These are phyloP conservation scores for Litocranius walleri DNA, from an alignment of 2,113 vertebrate genomes.

Conservation along the genomic window DNA sequence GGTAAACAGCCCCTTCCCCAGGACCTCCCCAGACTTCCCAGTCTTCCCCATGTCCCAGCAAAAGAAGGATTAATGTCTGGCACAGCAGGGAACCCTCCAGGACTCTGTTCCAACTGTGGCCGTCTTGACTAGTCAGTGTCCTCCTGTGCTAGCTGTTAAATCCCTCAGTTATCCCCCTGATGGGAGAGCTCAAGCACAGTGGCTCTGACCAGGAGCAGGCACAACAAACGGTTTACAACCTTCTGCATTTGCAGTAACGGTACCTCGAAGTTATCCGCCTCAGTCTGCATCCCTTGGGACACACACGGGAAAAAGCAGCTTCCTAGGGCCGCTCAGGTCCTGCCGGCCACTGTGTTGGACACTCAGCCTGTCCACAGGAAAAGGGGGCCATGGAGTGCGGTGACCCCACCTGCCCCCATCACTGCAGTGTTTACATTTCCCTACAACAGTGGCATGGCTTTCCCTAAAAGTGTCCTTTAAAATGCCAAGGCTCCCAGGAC, in stretches of 20 bases:
- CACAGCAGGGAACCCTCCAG: background rate
- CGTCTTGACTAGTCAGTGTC: background rate
- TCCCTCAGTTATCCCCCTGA: background rate
- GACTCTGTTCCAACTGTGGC: background rate
- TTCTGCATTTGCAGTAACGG: background rate
- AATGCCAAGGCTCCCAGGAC: background rate
- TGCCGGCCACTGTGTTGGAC: background rate
- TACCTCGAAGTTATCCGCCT: background rate
- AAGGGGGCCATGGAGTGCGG: background rate
- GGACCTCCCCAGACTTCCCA: background rate
- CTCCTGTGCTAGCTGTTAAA: background rate
- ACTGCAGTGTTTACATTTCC: background rate
- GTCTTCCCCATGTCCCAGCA: background rate
- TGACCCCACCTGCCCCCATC: background rate
- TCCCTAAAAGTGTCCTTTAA: background rate
- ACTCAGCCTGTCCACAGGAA: background rate
- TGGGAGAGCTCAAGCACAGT: background rate
- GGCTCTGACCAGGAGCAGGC: background rate
- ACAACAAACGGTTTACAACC: background rate
- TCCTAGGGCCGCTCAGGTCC: background rate
- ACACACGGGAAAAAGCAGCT: background rate
- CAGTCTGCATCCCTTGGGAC: background rate
- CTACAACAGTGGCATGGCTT: background rate
- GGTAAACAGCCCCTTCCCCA: background rate
- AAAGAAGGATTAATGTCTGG: background rate